Conservation (phyloP, 2,888 invertebrate species). For the Amphipoea lucens region DNA sequence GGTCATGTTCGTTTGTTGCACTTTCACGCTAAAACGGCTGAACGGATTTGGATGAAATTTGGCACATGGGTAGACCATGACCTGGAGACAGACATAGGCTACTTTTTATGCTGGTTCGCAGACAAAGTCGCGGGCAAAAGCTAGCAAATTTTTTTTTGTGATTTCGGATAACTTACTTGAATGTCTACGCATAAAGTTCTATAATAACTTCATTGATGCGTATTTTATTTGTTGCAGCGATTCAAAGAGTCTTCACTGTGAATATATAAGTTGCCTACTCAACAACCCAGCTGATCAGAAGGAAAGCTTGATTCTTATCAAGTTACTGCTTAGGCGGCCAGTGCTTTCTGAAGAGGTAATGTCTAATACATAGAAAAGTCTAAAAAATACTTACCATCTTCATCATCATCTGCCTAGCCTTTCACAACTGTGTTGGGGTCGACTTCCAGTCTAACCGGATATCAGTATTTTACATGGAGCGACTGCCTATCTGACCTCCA, state of each 20-base stretch:
- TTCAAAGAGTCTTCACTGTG: constrained; percentile 77
- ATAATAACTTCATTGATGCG: background rate
- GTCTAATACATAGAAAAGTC: background rate
- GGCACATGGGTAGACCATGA: background rate
- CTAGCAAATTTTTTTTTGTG: background rate
- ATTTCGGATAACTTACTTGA: background rate
- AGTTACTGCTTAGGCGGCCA: constrained; percentile 77
- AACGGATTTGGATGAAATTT: too few species aligned
- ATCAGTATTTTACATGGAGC: background rate
- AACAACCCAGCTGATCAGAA: constrained; percentile 64
- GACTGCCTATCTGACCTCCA: background rate
- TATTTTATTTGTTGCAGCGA: constrained; percentile 68
- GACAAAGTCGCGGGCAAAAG: background rate
- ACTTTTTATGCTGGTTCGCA: background rate
- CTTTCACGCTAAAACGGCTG: too few species aligned
- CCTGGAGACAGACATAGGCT: background rate
- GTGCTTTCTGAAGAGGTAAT: constrained; percentile 79
- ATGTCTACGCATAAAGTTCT: background rate
- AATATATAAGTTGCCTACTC: constrained; percentile 75
- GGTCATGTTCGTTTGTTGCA: background rate
- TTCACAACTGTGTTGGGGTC: background rate
- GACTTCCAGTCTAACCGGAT: background rate
- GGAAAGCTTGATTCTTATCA: constrained; percentile 80
- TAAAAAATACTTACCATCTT: background rate
- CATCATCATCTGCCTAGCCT: background rate